These are phyloP conservation scores for Troides helena DNA, from an alignment of 2,888 invertebrate species.

Conservation along the genomic window DNA sequence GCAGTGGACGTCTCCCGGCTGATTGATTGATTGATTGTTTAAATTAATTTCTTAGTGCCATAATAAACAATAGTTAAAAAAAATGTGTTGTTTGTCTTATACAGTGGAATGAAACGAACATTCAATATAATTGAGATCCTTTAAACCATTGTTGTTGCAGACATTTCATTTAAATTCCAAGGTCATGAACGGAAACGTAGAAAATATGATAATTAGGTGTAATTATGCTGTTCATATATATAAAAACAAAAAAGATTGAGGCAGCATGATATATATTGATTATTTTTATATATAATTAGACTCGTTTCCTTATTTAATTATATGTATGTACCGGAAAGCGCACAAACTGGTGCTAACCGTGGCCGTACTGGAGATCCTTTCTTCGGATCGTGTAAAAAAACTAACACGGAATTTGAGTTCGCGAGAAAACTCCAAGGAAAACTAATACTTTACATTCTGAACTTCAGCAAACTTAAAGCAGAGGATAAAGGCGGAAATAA, in stretches of 20 bases:
- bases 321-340: background rate
- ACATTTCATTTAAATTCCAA: background rate
- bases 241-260: no score
- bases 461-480: constrained; percentile 10
- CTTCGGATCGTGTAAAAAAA: constrained; percentile 15
- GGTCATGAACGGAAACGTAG: background rate
- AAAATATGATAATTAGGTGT: background rate
- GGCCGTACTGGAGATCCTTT: constrained; percentile 5
- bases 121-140: background rate
- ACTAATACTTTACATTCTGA: constrained; percentile 6
- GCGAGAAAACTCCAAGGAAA: constrained; percentile 11
- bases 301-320: no score
- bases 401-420: constrained; percentile 11
- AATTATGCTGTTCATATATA: background rate
- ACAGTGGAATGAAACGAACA: background rate
- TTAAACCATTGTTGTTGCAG: constrained; percentile 1
- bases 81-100: background rate
- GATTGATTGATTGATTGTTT: no score
- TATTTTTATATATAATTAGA: no score
- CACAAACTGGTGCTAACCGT: constrained; percentile 3
- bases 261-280: no score
- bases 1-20: no score
- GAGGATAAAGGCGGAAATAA: background rate
- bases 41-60: background rate
- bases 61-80: background rate